phyloP scores from a whole-genome alignment of 2,888 invertebrate genomes.

The Caenorhabditis angaria region DNA sequence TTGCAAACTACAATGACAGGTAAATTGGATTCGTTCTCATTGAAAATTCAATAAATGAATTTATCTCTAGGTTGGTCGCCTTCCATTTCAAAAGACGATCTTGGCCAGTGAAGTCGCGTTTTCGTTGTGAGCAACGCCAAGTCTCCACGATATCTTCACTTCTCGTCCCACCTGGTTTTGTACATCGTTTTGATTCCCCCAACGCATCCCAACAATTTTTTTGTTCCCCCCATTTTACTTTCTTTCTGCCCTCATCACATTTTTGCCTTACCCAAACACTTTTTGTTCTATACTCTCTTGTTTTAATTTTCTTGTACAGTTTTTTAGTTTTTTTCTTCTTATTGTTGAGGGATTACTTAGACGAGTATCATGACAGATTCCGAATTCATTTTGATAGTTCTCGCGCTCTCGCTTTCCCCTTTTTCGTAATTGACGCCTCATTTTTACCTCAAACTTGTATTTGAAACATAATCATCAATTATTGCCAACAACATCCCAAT shows the following conservation, averaged over 20 bases:
- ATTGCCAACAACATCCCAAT: background rate
- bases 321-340: background rate
- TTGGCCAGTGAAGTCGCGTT: constrained; percentile 20
- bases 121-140: constrained; percentile 5
- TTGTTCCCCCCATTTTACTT: background rate
- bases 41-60: background rate
- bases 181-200: background rate
- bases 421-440: background rate
- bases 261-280: background rate
- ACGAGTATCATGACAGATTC: background rate
- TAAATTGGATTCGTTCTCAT: constrained; percentile 3
- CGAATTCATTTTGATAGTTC: background rate
- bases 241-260: background rate
- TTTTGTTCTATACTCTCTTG: too few species aligned
- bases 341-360: background rate
- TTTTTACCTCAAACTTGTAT: constrained; percentile 8
- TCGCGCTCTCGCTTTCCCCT: background rate
- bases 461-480: background rate
- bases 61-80: constrained; percentile 22
- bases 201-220: background rate
- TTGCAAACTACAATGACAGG: constrained; percentile 18
- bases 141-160: background rate
- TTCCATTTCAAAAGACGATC: constrained; percentile 15
- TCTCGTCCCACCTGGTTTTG: background rate
- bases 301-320: background rate